Percentiles rank a stretch among this genome's conserved stretches.
These are phyloP conservation scores for Phymorhynchus buccinoides DNA, from an alignment of 1,140 invertebrate genomes.

Conservation along the genomic window DNA sequence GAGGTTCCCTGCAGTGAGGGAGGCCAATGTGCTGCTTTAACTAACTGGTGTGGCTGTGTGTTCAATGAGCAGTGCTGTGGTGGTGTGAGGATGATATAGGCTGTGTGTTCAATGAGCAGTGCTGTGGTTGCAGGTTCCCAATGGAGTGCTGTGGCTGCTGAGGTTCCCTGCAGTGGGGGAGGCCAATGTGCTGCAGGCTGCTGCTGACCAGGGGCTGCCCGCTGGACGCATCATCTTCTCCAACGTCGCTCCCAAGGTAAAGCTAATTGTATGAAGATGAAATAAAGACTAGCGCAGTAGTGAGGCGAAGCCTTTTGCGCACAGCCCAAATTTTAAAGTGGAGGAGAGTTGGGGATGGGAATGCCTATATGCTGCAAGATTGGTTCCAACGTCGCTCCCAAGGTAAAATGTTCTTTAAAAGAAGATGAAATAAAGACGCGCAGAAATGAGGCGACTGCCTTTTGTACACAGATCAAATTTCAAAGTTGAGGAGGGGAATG, in stretches of 20 bases:
- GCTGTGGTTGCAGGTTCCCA: conserved; percentile 82
- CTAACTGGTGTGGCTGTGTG: conserved; percentile 82
- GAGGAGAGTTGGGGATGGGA: too few species aligned
- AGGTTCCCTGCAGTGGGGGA: conserved; percentile 97
- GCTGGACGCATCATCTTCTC: conserved; percentile 92
- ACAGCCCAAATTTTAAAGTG: too few species aligned
- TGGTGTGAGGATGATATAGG: conserved; percentile 68
- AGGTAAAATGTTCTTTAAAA: too few species aligned
- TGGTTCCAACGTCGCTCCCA: too few species aligned
- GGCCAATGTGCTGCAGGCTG: conserved; percentile 83
- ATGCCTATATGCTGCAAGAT: too few species aligned
- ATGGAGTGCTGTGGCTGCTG: conserved; percentile 95
- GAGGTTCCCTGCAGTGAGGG: too few species aligned
- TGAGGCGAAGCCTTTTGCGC: too few species aligned
- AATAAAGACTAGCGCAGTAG: too few species aligned
- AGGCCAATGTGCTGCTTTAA: conserved; percentile 90
- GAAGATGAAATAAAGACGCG: too few species aligned
- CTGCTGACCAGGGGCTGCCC: conserved; percentile 84
- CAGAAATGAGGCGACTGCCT: too few species aligned
- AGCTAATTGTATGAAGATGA: neutral
- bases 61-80: conserved; percentile 83
- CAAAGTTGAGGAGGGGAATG: too few species aligned
- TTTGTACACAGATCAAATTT: too few species aligned
- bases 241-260: conserved; percentile 94
- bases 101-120: neutral